These are phyloP conservation scores for Sorex maritimensis DNA, from an alignment of 2,797 vertebrate species.

Conservation along the genomic window DNA sequence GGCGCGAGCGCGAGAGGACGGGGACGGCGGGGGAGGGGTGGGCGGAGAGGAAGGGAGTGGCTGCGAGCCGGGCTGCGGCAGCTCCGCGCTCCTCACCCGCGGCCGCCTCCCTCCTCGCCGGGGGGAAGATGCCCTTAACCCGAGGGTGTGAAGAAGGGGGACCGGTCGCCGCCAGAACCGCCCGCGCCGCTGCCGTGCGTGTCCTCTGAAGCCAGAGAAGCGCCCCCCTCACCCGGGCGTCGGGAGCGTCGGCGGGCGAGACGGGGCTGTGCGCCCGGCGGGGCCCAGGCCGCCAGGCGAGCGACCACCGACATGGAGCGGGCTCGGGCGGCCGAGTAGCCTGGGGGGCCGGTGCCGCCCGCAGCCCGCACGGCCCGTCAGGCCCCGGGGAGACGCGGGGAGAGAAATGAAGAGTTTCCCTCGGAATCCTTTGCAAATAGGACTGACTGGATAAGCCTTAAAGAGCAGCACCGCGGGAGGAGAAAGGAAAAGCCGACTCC, in stretches of 20 bases:
- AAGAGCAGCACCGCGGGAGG: constrained; percentile 41
- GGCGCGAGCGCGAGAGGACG: constrained; percentile 78
- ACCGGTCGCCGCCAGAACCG: constrained; percentile 54
- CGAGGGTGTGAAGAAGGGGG: constrained; percentile 79
- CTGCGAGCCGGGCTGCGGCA: constrained; percentile 80
- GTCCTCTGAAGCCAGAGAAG: constrained; percentile 67
- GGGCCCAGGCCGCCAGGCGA: constrained; percentile 70
- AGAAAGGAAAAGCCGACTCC: constrained; percentile 76
- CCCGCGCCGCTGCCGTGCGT: constrained; percentile 20
- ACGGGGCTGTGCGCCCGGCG: constrained; percentile 74
- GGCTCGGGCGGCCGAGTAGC: constrained; percentile 79
- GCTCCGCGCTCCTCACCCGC: constrained; percentile 65
- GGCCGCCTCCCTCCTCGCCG: constrained; percentile 59
- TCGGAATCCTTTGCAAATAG: constrained; percentile 39
- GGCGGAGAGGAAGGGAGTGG: constrained; percentile 78
- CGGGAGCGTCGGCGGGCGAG: constrained; percentile 67
- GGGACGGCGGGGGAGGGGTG: constrained; percentile 83
- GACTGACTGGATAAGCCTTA: constrained; percentile 86
- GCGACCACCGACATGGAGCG: constrained; percentile 81
- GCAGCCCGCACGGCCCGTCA: constrained; percentile 68
- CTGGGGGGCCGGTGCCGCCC: constrained; percentile 61
- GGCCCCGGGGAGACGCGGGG: constrained; percentile 82
- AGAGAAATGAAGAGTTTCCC: constrained; percentile 85
- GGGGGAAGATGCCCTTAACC: constrained; percentile 87
- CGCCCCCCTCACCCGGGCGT: constrained; percentile 69